Base-by-base conservation (phyloP, 2,113 vertebrate species). In the human region DNA sequence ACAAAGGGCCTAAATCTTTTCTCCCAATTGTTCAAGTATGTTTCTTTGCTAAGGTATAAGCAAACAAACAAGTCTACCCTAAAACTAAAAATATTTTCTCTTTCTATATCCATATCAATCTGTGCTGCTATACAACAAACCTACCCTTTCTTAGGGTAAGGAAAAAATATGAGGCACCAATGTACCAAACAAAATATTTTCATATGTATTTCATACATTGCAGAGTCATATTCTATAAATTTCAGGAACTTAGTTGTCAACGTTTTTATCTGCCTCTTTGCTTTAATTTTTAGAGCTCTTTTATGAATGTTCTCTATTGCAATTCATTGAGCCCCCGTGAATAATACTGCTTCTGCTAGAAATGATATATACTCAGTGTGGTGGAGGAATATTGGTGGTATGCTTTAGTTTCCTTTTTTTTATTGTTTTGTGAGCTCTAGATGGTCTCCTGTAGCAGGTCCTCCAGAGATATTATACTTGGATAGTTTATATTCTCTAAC, bases 311-410 rank as follows among this genome's bases (percentile, higher is more conserved):
- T 80, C 55, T 78, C 11, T 57, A 1, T 93, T 68, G 32, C 32
- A 90, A 3, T 68, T 30, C 59, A 59, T 48, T 79, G 45, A 55
- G 32, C 9, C 22, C 38, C 12, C 10, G 1, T 66, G 78, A 76
- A 27, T 59, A 12, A 8, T 16, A 30, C 55, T 22, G 40, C n/a
- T 17, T 30, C 8, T 48, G 0, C 23, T 12, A n/a, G 45, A 27
- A 18, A 10, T 43, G 30, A 5, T 3, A 0, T 13, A 3, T 3
- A 6, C 50, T 6, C 12, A 61, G 17, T 30, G 0, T 55, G 10
- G 25, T n/a, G 40, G 40, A 57, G 27, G 52, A 25, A 23, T 66
- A 13, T 22, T 57, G 25, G 5, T 45, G 23, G 27, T 14, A 16
- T 3, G 32, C 38, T 57, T 20, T n/a, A n/a, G 13, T 79, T 48